Base-by-base conservation (phyloP, 2,113 vertebrate species). In the Erpornis zantholeuca region DNA sequence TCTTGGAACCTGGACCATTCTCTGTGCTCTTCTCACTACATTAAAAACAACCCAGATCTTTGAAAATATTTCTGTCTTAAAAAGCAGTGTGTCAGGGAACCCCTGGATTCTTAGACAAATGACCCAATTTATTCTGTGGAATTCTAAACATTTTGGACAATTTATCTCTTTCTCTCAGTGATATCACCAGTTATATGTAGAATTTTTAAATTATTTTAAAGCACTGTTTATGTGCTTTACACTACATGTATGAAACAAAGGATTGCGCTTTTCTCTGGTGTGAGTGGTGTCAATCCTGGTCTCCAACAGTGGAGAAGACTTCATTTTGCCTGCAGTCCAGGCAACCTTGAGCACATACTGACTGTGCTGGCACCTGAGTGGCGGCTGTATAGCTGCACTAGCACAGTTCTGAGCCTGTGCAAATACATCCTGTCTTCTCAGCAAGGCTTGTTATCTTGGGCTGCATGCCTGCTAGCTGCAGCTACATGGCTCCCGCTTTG, bases 281-380 rank as follows among this genome's bases (percentile, higher is more conserved):
- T 31, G n/a, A 31, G 33, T 40, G 27, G 6, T 28, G n/a, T 35
- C 15, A 13, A 3, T 19, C 14, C 31, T 59, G 11, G 4, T 40
- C 38, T 75, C 24, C 20, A 36, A 1, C 7, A 40, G 18, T 28
- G 9, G 15, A 47, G 35, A 24, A 65, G 8, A 40, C 7, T 35
- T 64, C 20, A 3, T 28, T 76, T 54, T 89, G 2, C 77, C 42
- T 11, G 36, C 24, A 44, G 21, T 50, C 49, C 12, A 1, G 44
- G 52, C 27, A 72, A 49, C 14, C 14, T 11, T 0, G 1, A 68
- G 53, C 35, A 7, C 5, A 52, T 1, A 1, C 7, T 49, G 28
- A 25, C 53, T 64, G 68, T 11, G 22, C n/a, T 7, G 10, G 1
- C 23, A 42, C 33, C 17, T 36, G 15, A 50, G 36, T 3, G 27